phyloP scores from a whole-genome alignment of 2,797 vertebrate species.

The Melopsittacus undulatus region DNA sequence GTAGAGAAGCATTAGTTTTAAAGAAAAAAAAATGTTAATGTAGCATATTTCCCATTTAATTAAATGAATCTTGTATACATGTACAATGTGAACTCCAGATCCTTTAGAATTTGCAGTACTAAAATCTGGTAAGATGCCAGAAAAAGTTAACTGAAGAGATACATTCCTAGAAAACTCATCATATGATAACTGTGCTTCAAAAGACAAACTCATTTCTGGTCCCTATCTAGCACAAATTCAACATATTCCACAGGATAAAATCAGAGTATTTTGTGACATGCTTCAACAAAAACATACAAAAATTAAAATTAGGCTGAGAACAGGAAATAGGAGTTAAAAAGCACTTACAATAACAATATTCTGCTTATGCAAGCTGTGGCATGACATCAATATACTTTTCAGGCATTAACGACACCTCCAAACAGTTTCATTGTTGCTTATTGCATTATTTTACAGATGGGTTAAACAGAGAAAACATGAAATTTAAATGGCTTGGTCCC shows the following conservation, averaged over 20 bases:
- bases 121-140: neutral
- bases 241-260: neutral
- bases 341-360: neutral
- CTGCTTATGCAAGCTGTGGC: neutral
- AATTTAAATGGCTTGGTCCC: slow-evolving; percentile 2
- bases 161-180: neutral
- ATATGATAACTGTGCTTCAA: neutral
- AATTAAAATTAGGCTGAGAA: neutral
- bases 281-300: neutral
- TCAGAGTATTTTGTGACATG: neutral
- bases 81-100: neutral
- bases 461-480: slow-evolving; percentile 28
- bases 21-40: neutral
- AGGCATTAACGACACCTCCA: neutral
- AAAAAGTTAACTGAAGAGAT: neutral
- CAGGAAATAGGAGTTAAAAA: neutral
- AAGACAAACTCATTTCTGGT: neutral
- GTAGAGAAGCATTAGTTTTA: neutral
- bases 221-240: neutral
- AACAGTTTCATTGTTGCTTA: neutral
- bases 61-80: neutral
- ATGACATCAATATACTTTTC: slow-evolving; percentile 3
- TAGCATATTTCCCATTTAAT: slow-evolving; percentile 2
- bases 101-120: neutral
- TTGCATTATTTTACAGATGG: slow-evolving; percentile 13